These are phyloP conservation scores for Torymus auratus DNA, from an alignment of 2,888 invertebrate genomes.

Conservation along the genomic window DNA sequence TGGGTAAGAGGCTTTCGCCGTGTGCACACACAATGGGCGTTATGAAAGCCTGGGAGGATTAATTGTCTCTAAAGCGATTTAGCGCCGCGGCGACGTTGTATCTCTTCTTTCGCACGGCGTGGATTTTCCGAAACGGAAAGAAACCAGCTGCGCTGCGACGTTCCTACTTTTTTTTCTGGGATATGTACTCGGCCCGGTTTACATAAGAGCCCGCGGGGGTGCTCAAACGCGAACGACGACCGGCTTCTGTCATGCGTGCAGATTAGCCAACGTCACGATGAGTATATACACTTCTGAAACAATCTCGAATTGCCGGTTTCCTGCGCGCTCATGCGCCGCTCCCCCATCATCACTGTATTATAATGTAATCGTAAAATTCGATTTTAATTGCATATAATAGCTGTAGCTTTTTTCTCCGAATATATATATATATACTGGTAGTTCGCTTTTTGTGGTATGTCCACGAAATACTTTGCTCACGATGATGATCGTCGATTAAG, in stretches of 20 bases:
- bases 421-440: too few species aligned
- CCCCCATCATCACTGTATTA: neutral
- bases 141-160: too few species aligned
- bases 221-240: neutral
- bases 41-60: conserved; percentile 43
- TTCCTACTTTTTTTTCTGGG: too few species aligned
- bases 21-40: conserved; percentile 23
- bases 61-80: neutral
- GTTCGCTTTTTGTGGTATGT: too few species aligned
- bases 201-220: conserved; percentile 11
- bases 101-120: too few species aligned
- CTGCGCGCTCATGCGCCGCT: neutral
- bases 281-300: neutral
- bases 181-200: conserved; percentile 7
- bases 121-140: too few species aligned
- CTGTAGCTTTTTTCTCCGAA: neutral
- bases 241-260: too few species aligned
- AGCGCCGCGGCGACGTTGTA: too few species aligned
- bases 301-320: neutral
- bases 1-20: too few species aligned
- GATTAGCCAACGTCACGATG: conserved; percentile 10
- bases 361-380: neutral
- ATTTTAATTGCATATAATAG: conserved; percentile 21
- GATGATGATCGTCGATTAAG: too few species aligned
- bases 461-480: too few species aligned